Evolutionary conservation across 2,113 vertebrate genomes (phyloP), one percentile per base, ranked within the genome.

Genomic region (Falco punctatus): DNA sequence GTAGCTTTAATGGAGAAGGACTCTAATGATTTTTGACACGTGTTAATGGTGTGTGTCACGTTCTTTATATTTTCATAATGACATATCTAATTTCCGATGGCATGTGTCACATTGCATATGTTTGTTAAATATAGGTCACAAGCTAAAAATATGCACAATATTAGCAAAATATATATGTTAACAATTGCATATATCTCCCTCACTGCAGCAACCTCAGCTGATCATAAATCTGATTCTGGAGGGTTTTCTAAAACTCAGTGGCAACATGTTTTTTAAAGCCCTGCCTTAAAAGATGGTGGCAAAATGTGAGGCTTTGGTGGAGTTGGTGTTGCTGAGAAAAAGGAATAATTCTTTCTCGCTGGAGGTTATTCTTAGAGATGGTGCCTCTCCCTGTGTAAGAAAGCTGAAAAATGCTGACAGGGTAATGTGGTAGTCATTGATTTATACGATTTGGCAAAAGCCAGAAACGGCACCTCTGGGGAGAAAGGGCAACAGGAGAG

Each of bases 1-100:
- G 84, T 72, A 58, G 90, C 86, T 88, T 35, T 80, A 91, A 91
- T 55, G 90, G 83, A 88, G 96, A 59, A 84, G 81, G 90, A 84
- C 1, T 19, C 54, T 94, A 77, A 98, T 94, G 91, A 32, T 8
- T 96, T 95, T 67, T 95, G 97, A 95, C 97, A 94, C 5, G 27
- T 96, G 96, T 72, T 97, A 98, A 97, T 97, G 97, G 95, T 97
- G 97, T 35, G 48, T 91, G 94, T 95, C 97, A 95, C 91, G 32
- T 88, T 83, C 95, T 73, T 90, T 61, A 20, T 87, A 59, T 88
- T 81, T 27, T 65, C 85, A 30, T 52, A 28, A 55, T 6, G 75
- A 78, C 66, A 38, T 6, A 51, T 24, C 91, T 97, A 91, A 97
- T 93, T 91, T 96, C 92, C 48, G 81, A 57, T 78, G 87, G 78